These are phyloP conservation scores for Temnothorax unifasciatus DNA, from an alignment of 2,888 invertebrate genomes.

Conservation along the genomic window DNA sequence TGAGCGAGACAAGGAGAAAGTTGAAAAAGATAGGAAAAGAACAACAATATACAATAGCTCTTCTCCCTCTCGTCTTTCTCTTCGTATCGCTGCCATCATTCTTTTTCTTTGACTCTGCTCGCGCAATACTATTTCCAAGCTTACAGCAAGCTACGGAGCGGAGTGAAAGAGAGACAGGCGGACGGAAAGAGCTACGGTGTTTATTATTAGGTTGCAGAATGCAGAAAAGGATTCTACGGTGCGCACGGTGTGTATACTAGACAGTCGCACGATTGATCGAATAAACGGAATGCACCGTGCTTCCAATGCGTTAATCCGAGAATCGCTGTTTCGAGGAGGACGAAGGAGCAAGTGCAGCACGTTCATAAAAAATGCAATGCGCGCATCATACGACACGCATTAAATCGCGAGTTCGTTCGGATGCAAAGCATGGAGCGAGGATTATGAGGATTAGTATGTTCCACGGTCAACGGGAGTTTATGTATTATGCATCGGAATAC, in stretches of 20 bases:
- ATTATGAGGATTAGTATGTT: constrained; percentile 42
- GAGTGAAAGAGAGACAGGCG: constrained; percentile 4
- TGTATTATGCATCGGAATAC: constrained; percentile 53
- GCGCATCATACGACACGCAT: constrained; percentile 35
- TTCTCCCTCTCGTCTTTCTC: constrained; percentile 19
- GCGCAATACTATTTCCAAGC: constrained; percentile 59
- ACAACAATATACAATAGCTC: constrained; percentile 58
- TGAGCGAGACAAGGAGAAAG: constrained; percentile 13
- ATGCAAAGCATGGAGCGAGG: constrained; percentile 38
- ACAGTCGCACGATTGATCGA: constrained; percentile 47
- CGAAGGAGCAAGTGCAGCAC: not conserved
- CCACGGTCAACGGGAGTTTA: constrained; percentile 49
- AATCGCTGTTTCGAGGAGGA: constrained; percentile 22
- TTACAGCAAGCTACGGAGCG: constrained; percentile 40
- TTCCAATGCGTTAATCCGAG: constrained; percentile 43
- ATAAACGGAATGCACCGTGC: constrained; percentile 47
- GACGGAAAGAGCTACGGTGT: constrained; percentile 12
- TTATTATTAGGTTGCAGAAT: constrained; percentile 54
- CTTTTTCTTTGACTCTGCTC: constrained; percentile 59
- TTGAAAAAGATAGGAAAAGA: constrained; percentile 56
- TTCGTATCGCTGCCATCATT: constrained; percentile 21
- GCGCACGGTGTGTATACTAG: constrained; percentile 2
- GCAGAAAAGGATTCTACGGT: constrained; percentile 39
- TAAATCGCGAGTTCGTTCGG: constrained; percentile 26
- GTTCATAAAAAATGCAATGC: constrained; percentile 20